These are phyloP conservation scores for Sylvicola cinctus DNA, from an alignment of 2,888 invertebrate genomes.

Conservation along the genomic window DNA sequence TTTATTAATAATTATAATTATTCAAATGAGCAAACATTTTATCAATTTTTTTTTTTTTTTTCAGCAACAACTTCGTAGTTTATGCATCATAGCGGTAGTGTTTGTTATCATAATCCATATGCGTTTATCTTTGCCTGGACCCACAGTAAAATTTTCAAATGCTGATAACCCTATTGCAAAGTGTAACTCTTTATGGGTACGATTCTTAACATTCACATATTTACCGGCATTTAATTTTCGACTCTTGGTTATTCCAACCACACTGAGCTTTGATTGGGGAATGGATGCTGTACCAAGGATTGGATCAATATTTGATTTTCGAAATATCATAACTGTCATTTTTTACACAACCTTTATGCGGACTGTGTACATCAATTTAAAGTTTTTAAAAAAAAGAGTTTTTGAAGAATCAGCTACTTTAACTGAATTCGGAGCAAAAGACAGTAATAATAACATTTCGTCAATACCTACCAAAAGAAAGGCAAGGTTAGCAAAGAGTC, in stretches of 20 bases:
- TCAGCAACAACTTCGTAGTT: conserved; percentile 49
- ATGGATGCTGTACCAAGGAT: conserved; percentile 91
- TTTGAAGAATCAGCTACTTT: conserved; percentile 1
- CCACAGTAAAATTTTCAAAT: conserved; percentile 64
- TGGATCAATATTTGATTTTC: conserved; percentile 49
- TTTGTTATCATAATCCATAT: conserved; percentile 48
- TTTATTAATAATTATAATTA: too few relatives aligned
- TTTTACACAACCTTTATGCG: conserved; percentile 41
- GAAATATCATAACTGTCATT: conserved; percentile 53
- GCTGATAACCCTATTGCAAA: conserved; percentile 95
- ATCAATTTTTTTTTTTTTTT: too few relatives aligned
- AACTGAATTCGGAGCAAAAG: conserved; percentile 20
- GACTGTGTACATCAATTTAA: conserved; percentile 16
- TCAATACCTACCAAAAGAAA: too few relatives aligned
- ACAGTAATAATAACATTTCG: conserved; percentile 5
- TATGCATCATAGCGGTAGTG: conserved; percentile 43
- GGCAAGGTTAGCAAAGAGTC: conserved; percentile 1
- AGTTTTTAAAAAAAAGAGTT: conserved; percentile 4
- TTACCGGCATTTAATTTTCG: conserved; percentile 81
- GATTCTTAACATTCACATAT: conserved; percentile 77
- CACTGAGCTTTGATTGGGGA: conserved; percentile 95
- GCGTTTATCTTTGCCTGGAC: conserved; percentile 57
- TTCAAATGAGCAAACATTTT: too few relatives aligned
- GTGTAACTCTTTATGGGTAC: conserved; percentile 54
- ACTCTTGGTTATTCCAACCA: conserved; percentile 66